Evolutionary conservation across 2,888 invertebrate species (phyloP).

Genomic region (Brenthis hecate): DNA sequence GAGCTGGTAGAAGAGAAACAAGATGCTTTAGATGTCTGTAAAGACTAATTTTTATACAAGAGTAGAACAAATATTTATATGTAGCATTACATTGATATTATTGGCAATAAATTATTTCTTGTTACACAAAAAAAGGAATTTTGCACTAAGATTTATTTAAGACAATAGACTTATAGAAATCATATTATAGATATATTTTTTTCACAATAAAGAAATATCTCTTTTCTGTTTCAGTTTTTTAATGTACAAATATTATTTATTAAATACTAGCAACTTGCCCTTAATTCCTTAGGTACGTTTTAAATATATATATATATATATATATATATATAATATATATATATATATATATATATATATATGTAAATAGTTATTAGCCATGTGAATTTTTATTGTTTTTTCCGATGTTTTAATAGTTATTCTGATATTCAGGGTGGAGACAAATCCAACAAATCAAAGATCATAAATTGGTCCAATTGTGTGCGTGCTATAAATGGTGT

Average conservation of each 20-base stretch:
- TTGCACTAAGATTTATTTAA: slow-evolving; percentile 10
- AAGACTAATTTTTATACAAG: slow-evolving; percentile 83
- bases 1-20: slow-evolving; percentile 94
- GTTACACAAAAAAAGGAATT: slow-evolving; percentile 24
- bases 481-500: too few species aligned
- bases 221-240: not conserved
- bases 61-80: slow-evolving; percentile 20
- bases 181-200: slow-evolving; percentile 12
- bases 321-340: too few species aligned
- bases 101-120: slow-evolving; percentile 40
- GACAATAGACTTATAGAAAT: slow-evolving; percentile 13
- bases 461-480: too few species aligned
- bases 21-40: slow-evolving; percentile 92
- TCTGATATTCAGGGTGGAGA: too few species aligned
- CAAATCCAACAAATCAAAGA: too few species aligned
- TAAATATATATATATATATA: too few species aligned
- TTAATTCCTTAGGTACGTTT: too few species aligned
- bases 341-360: too few species aligned
- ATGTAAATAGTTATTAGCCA: too few species aligned
- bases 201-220: slow-evolving; percentile 19
- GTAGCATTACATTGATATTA: slow-evolving; percentile 40
- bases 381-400: too few species aligned
- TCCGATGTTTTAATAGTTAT: too few species aligned
- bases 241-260: not conserved
- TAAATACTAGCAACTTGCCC: too few species aligned